Evolutionary conservation across 35 echinoderm and acorn worm species (phyloP).

Genomic region (Hemicentrotus pulcherrimus): DNA sequence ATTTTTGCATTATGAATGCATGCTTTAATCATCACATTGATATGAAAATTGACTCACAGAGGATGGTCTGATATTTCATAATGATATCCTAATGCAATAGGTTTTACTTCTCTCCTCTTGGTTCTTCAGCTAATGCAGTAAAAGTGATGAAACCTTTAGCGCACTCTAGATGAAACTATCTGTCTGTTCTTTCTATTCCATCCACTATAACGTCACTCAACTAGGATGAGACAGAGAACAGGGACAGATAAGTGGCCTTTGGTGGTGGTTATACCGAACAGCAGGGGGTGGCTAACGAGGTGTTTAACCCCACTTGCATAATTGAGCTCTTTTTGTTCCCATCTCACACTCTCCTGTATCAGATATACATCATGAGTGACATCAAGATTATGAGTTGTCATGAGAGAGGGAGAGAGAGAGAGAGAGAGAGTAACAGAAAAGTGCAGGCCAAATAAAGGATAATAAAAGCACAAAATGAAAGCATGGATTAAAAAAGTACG

Average conservation of each 20-base stretch:
- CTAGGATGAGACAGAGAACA: background rate
- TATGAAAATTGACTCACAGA: too few relatives aligned
- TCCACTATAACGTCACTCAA: background rate
- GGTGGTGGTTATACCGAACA: background rate
- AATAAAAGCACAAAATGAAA: background rate
- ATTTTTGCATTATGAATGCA: too few relatives aligned
- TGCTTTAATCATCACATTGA: too few relatives aligned
- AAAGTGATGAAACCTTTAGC: background rate
- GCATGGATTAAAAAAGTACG: background rate
- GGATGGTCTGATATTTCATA: too few relatives aligned
- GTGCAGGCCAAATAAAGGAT: background rate
- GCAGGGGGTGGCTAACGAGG: conserved; percentile 47
- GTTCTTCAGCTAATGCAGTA: too few relatives aligned
- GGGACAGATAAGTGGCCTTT: conserved; percentile 8
- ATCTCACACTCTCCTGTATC: background rate
- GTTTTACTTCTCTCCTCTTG: too few relatives aligned
- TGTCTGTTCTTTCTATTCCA: background rate
- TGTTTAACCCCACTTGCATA: conserved; percentile 42
- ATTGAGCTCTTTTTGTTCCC: background rate
- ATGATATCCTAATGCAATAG: too few relatives aligned
- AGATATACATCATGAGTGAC: conserved; percentile 23
- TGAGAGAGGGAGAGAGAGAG: background rate
- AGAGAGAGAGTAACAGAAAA: background rate
- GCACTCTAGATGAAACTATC: background rate
- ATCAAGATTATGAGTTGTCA: conserved; percentile 20